Percentiles rank a stretch among this genome's conserved stretches.
These are phyloP conservation scores for Drosophila sp. DNA, from an alignment of 1,140 invertebrate genomes.

Conservation along the genomic window DNA sequence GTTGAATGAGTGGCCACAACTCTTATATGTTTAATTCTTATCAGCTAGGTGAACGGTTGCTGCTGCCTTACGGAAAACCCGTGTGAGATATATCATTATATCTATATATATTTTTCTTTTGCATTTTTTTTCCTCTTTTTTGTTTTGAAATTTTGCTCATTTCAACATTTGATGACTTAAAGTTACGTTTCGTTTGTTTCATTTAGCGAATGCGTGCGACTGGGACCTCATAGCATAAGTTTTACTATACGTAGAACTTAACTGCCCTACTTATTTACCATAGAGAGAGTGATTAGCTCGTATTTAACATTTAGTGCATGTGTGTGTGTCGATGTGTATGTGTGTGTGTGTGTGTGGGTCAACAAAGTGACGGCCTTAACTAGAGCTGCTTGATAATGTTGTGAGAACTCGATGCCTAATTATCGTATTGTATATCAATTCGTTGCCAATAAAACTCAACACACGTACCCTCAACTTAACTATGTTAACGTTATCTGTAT, in stretches of 20 bases:
- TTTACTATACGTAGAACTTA: constrained; percentile 61
- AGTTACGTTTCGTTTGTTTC: constrained; percentile 35
- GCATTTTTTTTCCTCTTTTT: constrained; percentile 39
- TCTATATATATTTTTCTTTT: constrained; percentile 26
- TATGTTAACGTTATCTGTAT: constrained; percentile 43
- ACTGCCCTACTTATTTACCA: too few species aligned
- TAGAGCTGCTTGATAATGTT: constrained; percentile 62
- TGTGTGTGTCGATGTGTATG: constrained; percentile 36
- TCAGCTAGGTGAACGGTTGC: constrained; percentile 37
- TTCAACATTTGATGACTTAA: constrained; percentile 66
- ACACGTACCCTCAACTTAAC: constrained; percentile 71
- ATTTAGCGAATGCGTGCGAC: constrained; percentile 57
- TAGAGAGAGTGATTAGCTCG: constrained; percentile 62
- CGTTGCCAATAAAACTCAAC: constrained; percentile 82
- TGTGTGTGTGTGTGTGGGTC: constrained; percentile 48
- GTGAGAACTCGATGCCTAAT: constrained; percentile 59
- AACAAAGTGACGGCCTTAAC: constrained; percentile 73
- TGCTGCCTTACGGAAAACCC: constrained; percentile 39
- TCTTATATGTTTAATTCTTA: constrained; percentile 36
- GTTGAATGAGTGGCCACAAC: constrained; percentile 16
- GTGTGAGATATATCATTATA: constrained; percentile 39
- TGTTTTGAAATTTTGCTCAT: constrained; percentile 53
- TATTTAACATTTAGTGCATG: constrained; percentile 77
- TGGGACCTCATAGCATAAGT: constrained; percentile 70
- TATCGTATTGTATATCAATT: constrained; percentile 54